A percentile compares a stretch with the other conserved stretches of the same genome.
These are phyloP conservation scores for Platysteira castanea DNA, from an alignment of 2,113 vertebrate species.

Conservation along the genomic window DNA sequence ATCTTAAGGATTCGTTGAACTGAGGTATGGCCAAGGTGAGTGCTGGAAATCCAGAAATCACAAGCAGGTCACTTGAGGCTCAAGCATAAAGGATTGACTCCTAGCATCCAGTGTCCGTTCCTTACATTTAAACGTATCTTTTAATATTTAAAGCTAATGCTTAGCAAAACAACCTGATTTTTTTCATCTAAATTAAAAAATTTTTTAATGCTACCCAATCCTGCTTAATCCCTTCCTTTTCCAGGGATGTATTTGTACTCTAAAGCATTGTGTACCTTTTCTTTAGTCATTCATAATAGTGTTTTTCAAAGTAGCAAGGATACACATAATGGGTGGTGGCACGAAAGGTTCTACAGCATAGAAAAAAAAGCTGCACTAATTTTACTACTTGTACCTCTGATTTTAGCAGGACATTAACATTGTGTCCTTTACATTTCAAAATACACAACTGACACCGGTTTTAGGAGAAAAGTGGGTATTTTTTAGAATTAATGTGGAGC, in stretches of 20 bases:
- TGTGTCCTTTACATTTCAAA: not conserved
- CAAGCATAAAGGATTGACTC: not conserved
- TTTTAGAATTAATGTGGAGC: not conserved
- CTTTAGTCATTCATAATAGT: not conserved
- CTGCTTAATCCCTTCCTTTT: not conserved
- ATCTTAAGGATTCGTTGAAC: constrained; percentile 85
- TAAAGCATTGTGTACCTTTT: not conserved
- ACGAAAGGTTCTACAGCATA: not conserved
- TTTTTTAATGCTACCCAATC: not conserved
- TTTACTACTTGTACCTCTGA: not conserved
- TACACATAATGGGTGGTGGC: not conserved
- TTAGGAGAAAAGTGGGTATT: not conserved
- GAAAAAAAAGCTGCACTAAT: not conserved
- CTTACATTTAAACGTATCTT: no score
- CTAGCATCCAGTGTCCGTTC: not conserved
- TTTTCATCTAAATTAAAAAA: not conserved
- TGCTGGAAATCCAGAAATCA: constrained; percentile 70
- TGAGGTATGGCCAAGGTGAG: constrained; percentile 85
- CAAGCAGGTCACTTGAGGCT: not conserved
- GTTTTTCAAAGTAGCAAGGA: not conserved
- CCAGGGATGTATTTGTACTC: not conserved
- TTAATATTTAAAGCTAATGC: not conserved
- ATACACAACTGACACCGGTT: not conserved
- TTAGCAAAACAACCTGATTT: not conserved
- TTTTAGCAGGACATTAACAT: not conserved